phyloP scores from a whole-genome alignment of 2,888 invertebrate genomes.

The Eristalis arbustorum region DNA sequence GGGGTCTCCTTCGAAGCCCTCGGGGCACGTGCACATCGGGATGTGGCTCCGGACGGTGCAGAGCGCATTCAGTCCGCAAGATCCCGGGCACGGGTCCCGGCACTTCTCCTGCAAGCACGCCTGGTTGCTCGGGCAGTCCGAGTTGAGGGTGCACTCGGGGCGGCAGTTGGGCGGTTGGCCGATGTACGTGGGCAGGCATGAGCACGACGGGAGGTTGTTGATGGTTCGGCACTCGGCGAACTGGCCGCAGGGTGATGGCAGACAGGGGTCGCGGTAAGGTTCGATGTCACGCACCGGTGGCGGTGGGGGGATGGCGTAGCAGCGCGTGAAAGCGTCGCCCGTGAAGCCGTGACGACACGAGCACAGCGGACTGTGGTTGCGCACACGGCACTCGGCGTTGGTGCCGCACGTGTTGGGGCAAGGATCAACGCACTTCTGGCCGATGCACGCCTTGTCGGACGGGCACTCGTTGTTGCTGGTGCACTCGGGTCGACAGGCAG shows the following conservation, averaged over 20 bases:
- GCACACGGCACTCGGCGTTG: constrained; percentile 83
- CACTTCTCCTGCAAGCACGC: constrained; percentile 87
- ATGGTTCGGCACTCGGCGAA: constrained; percentile 85
- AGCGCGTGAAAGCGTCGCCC: constrained; percentile 87
- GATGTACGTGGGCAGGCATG: constrained; percentile 83
- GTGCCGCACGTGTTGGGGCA: constrained; percentile 84
- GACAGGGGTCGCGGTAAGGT: constrained; percentile 82
- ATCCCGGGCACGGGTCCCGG: constrained; percentile 86
- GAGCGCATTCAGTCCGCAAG: constrained; percentile 86
- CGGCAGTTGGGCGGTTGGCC: constrained; percentile 87
- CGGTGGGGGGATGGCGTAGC: constrained; percentile 80
- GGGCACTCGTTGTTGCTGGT: constrained; percentile 84
- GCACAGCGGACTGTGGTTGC: constrained; percentile 83
- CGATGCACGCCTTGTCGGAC: constrained; percentile 83
- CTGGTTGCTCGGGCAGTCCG: constrained; percentile 85
- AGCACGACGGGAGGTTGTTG: constrained; percentile 84
- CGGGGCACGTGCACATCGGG: constrained; percentile 86
- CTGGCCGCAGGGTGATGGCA: constrained; percentile 86
- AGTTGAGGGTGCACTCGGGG: constrained; percentile 86
- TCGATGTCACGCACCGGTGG: constrained; percentile 76
- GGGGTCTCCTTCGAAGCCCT: constrained; percentile 85
- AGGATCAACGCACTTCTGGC: constrained; percentile 83
- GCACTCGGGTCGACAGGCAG: constrained; percentile 86
- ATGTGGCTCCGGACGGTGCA: constrained; percentile 87
- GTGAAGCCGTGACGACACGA: constrained; percentile 84